phyloP scores from a whole-genome alignment of 2,797 vertebrate species.

The Psittacula echo region DNA sequence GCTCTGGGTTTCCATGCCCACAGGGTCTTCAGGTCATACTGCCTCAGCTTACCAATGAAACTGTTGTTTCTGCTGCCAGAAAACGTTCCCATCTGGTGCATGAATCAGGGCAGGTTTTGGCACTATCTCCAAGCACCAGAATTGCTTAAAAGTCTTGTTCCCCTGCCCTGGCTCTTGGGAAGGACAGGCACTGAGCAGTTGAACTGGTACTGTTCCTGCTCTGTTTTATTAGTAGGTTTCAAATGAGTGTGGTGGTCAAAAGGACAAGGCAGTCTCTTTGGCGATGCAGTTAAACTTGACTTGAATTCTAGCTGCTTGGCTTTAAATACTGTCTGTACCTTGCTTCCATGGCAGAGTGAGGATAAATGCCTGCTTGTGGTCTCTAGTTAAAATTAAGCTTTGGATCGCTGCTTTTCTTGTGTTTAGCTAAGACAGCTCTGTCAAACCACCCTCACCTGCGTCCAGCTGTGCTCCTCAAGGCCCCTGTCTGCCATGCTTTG shows the following conservation, averaged over 20 bases:
- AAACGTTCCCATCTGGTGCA: not conserved
- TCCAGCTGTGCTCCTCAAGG: not conserved
- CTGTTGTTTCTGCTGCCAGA: not conserved
- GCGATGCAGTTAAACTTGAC: not conserved
- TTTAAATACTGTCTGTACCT: not conserved
- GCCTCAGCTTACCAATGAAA: not conserved
- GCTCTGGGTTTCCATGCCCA: not conserved
- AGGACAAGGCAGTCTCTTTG: not conserved
- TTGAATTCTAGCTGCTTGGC: not conserved
- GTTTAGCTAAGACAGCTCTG: not conserved
- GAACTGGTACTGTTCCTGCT: not conserved
- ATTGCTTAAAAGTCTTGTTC: not conserved
- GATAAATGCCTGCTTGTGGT: not conserved
- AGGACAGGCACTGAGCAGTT: not conserved
- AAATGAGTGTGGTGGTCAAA: not conserved
- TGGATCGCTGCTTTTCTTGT: not conserved
- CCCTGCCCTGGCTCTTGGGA: not conserved
- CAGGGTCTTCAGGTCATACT: not conserved
- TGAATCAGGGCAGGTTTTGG: not conserved
- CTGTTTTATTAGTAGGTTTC: not conserved
- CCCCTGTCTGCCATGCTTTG: not conserved
- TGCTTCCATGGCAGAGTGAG: not conserved
- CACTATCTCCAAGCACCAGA: not conserved
- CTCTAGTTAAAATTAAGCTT: not conserved
- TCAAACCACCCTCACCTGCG: not conserved